A percentile compares a stretch with the other conserved stretches of the same genome.
These are phyloP conservation scores for Limnephilus marmoratus DNA, from an alignment of 2,888 invertebrate species.

Conservation along the genomic window DNA sequence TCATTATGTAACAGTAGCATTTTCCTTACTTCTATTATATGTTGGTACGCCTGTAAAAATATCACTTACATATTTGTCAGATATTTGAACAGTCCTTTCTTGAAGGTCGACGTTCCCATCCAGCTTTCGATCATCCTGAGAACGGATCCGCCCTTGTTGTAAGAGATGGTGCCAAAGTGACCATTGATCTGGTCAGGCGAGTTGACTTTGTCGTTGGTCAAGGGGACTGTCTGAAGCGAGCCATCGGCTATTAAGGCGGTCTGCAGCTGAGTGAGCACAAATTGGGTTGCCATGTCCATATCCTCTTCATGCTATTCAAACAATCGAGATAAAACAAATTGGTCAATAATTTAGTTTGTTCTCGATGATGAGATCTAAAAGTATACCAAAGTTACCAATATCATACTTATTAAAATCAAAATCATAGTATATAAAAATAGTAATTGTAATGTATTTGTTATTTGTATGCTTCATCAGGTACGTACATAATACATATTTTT, in stretches of 20 bases:
- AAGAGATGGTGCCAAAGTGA: conserved; percentile 83
- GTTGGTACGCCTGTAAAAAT: no score
- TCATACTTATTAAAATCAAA: no score
- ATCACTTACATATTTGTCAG: conserved; percentile 75
- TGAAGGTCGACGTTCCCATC: conserved; percentile 77
- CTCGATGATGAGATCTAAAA: not conserved
- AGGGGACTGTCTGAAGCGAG: conserved; percentile 77
- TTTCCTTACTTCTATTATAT: no score
- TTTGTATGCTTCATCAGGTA: not conserved
- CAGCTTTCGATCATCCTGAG: conserved; percentile 84
- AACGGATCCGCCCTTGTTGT: conserved; percentile 82
- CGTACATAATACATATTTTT: not conserved
- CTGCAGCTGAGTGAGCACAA: conserved; percentile 84
- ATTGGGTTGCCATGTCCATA: conserved; percentile 74
- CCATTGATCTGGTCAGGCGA: conserved; percentile 78
- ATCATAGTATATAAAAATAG: not conserved
- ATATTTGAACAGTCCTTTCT: conserved; percentile 77
- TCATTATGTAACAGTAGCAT: no score
- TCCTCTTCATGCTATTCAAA: not conserved
- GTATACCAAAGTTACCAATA: not conserved
- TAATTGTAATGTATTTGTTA: not conserved
- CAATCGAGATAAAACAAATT: no score
- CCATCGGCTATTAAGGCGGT: conserved; percentile 80
- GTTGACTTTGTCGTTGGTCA: conserved; percentile 77
- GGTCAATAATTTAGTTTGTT: not conserved